These are phyloP conservation scores for Tetranychus piercei DNA, from an alignment of 2,888 invertebrate genomes.

Conservation along the genomic window DNA sequence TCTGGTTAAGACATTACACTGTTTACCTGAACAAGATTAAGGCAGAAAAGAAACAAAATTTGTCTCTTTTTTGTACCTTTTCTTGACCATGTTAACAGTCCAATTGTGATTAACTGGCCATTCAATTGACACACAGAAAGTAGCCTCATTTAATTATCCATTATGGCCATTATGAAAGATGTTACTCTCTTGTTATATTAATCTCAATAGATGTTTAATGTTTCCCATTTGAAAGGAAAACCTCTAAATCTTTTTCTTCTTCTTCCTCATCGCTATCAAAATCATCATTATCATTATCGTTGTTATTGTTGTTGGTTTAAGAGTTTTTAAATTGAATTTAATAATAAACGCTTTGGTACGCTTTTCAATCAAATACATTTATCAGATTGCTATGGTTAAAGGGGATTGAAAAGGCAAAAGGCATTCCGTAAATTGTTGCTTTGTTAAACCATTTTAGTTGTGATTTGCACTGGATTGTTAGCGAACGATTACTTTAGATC, in stretches of 20 bases:
- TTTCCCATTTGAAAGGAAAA: too few relatives aligned
- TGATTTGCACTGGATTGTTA: background rate
- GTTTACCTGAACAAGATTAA: background rate
- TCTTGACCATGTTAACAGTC: background rate
- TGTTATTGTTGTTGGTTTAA: background rate
- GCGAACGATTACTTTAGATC: too few relatives aligned
- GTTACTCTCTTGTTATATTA: too few relatives aligned
- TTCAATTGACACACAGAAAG: conserved; percentile 7
- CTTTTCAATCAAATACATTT: background rate
- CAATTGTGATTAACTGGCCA: background rate
- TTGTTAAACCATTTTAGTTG: background rate
- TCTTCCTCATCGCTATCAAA: background rate
- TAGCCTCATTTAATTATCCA: conserved; percentile 7
- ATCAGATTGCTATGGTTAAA: background rate
- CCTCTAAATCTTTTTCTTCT: too few relatives aligned
- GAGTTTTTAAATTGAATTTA: background rate
- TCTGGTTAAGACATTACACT: background rate
- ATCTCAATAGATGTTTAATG: too few relatives aligned
- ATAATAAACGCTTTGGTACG: background rate
- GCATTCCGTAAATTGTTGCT: background rate
- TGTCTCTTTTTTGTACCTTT: background rate
- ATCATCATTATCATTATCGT: background rate
- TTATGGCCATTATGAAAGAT: too few relatives aligned
- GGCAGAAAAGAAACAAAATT: background rate
- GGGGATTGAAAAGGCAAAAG: too few relatives aligned